A percentile compares a stretch with the other conserved stretches of the same genome.
These are phyloP conservation scores for Bos javanicus DNA, from an alignment of 2,113 vertebrate species.

Conservation along the genomic window DNA sequence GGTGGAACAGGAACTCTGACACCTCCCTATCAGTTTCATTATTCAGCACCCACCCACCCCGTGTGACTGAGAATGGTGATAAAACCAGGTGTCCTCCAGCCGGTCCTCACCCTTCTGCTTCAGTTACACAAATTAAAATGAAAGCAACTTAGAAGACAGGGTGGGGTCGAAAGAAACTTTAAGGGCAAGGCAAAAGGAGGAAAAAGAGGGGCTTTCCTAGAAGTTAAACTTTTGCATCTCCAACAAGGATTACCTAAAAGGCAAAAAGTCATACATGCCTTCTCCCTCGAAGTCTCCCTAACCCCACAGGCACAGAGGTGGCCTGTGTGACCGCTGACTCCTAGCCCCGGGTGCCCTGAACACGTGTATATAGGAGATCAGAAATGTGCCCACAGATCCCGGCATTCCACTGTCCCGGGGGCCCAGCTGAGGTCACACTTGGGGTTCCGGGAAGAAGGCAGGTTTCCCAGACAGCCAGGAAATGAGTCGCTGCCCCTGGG, in stretches of 20 bases:
- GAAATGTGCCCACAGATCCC: neutral
- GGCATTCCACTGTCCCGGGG: rapidly evolving
- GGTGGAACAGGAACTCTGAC: neutral
- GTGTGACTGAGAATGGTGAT: too few relatives aligned
- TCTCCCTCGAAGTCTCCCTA: neutral
- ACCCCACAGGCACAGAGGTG: neutral
- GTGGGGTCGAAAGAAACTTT: neutral
- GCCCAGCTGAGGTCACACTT: neutral
- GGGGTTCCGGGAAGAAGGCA: neutral
- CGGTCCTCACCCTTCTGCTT: neutral
- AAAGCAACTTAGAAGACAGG: neutral
- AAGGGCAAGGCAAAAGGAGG: neutral
- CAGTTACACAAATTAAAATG: neutral
- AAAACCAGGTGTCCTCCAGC: too few relatives aligned
- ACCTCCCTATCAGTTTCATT: too few relatives aligned
- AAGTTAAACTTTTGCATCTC: neutral
- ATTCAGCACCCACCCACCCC: neutral
- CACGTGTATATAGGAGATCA: neutral
- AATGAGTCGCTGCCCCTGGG: neutral
- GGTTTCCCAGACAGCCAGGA: neutral
- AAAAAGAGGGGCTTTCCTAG: neutral
- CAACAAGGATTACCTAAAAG: neutral
- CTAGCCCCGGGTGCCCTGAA: neutral
- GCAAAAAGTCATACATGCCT: neutral
- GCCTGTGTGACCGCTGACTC: neutral